Evolutionary conservation across 2,797 vertebrate species (phyloP), one percentile per base, ranked within the genome.

Genomic region (Cottoperca gobio): DNA sequence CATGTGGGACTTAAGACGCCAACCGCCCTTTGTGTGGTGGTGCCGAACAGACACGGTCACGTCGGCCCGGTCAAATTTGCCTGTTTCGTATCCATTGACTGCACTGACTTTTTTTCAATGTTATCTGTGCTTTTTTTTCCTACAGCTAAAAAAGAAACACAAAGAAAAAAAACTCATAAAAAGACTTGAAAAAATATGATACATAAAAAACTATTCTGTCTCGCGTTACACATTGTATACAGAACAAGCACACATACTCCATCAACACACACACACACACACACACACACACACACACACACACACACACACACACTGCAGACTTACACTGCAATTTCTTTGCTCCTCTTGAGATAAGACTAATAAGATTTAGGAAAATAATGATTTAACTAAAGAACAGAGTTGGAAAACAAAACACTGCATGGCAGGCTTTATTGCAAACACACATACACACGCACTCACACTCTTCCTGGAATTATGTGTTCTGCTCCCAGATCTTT

Each of bases 81-180:
- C 88, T 88, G 93, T 93, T 94, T 95, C 89, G 46, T 94, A 93
- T 89, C 89, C 90, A 90, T 93, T 93, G 91, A 94, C 93, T 92
- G 93, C 94, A 95, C 93, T 94, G 93, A 93, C 88, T 94, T 92
- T 82, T 76, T 94, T 93, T 88, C 87, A 91, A 93, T 87, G 90
- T 94, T 94, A 88, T 90, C 88, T 92, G 88, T 94, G 91, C 84
- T 90, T 90, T 93, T 90, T 90, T 61, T 91, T 91, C 90, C 87
- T 91, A 94, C 85, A 78, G 89, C 79, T 52, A 86, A 84, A 93
- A 89, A 88, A 84, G 74, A 28, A 86, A 88, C 68, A 79, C 64
- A 83, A 86, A 80, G 71, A 74, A 83, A 86, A 88, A 88, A 89
- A 91, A 83, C 75, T 78, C 40, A 88, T 81, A 88, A 90, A 88